These are phyloP conservation scores for Sycophila texana DNA, from an alignment of 2,888 invertebrate species.

Conservation along the genomic window DNA sequence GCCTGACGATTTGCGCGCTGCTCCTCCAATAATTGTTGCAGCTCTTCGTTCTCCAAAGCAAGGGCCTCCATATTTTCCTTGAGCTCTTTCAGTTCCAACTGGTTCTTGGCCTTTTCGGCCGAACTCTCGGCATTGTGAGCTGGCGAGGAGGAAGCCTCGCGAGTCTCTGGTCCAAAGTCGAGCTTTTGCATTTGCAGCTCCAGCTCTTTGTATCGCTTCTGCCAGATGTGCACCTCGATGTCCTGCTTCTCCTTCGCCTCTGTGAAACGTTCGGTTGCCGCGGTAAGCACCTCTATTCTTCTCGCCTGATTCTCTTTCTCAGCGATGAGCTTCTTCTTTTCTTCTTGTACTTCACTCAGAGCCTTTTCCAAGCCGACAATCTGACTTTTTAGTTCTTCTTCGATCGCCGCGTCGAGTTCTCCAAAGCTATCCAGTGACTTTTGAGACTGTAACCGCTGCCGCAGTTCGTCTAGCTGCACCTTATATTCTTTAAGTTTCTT, in stretches of 20 bases:
- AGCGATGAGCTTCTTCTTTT: conserved; percentile 79
- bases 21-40: conserved; percentile 79
- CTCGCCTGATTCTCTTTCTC: conserved; percentile 85
- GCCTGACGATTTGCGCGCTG: conserved; percentile 73
- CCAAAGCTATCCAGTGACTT: conserved; percentile 74
- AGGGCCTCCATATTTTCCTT: conserved; percentile 79
- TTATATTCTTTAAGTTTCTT: conserved; percentile 92
- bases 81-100: conserved; percentile 76
- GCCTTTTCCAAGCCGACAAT: conserved; percentile 82
- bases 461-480: conserved; percentile 80
- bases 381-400: conserved; percentile 87
- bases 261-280: conserved; percentile 85
- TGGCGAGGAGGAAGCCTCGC: conserved; percentile 21
- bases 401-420: conserved; percentile 86
- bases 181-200: conserved; percentile 80
- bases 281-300: conserved; percentile 84
- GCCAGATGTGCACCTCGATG: conserved; percentile 84
- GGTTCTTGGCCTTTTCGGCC: conserved; percentile 53
- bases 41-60: conserved; percentile 80
- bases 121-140: not conserved
- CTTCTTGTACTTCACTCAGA: conserved; percentile 79
- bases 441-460: conserved; percentile 78
- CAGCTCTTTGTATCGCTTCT: conserved; percentile 84
- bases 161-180: conserved; percentile 29
- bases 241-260: conserved; percentile 91